Base-by-base conservation (phyloP, 2,888 invertebrate genomes). In the Troglohyphantes excavatus region DNA sequence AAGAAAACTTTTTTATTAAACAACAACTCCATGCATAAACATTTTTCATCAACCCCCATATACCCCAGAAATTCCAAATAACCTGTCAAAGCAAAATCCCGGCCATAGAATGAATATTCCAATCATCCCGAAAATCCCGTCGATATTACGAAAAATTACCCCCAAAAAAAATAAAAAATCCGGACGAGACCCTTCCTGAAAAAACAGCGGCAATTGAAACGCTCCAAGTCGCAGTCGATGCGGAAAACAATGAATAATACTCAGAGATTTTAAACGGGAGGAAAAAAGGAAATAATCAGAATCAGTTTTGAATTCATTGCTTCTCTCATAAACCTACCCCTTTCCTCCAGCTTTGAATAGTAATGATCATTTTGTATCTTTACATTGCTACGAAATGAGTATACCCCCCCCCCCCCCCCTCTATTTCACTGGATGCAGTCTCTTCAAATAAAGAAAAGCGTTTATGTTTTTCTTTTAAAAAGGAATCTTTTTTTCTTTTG, bases 281-380 rank as follows among this genome's bases (percentile, higher is more conserved):
- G 13, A 29, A 65, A 67, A 21, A 67, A 39, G 53, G 9, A 29
- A 85, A 59, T 29, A 53, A 5, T 53, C 53, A 59, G 39, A 86
- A 86, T 73, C 83, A 59, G 85, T 70, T 86, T 39, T 61, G 76
- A 78, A 86, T 86, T 86, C 85, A 86, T 86, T 86, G 76, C 78
- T 68, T 75, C 33, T 27, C 33, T 27, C 65, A 75, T 84, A 67
- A 82, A 84, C 46, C 61, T 13, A 26, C n/a, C 23, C 21, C 19
- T 33, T 29, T 43, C 39, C 76, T 59, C 61, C 72, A 78, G 27
- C 70, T 76, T 78, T 86, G 85, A 78, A 86, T 86, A 68, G 67
- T 86, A 86, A 86, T 86, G 85, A 86, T 78, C 76, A 78, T 86
- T 86, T 86, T 86, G 85, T 86, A 73, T 86, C 85, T 86, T 86